These are phyloP conservation scores for Drosophila lutescens DNA, from an alignment of 2,888 invertebrate genomes.

Conservation along the genomic window DNA sequence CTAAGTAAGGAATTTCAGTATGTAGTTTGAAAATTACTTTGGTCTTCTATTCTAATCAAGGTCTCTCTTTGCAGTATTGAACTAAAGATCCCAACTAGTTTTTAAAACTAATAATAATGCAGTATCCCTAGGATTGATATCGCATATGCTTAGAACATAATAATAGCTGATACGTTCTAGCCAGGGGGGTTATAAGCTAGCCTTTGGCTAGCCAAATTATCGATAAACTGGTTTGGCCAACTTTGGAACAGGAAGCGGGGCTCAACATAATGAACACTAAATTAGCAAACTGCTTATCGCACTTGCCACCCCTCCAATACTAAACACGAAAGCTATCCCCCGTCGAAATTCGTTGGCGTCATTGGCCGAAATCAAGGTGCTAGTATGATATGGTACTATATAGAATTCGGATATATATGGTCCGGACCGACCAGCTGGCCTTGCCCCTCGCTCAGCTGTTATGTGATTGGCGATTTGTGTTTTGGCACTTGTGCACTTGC, in stretches of 20 bases:
- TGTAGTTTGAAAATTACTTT: too few relatives aligned
- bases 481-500: constrained; percentile 48
- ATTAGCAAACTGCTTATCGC: constrained; percentile 20
- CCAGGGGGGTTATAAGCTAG: constrained; percentile 1
- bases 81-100: too few relatives aligned
- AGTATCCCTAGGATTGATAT: not conserved
- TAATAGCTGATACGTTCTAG: not conserved
- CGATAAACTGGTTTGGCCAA: constrained; percentile 23
- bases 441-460: constrained; percentile 72
- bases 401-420: constrained; percentile 28
- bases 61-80: too few relatives aligned
- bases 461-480: constrained; percentile 54
- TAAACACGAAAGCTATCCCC: not conserved
- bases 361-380: constrained; percentile 68
- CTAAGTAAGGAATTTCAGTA: too few relatives aligned
- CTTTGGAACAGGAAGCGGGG: constrained; percentile 36
- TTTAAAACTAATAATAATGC: too few relatives aligned
- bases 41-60: not conserved
- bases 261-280: constrained; percentile 25
- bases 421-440: constrained; percentile 65
- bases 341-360: constrained; percentile 39
- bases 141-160: not conserved
- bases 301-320: not conserved
- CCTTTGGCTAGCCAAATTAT: constrained; percentile 17
- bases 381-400: constrained; percentile 8